phyloP scores from a whole-genome alignment of 2,888 invertebrate species.

The Hymenopus coronatus region DNA sequence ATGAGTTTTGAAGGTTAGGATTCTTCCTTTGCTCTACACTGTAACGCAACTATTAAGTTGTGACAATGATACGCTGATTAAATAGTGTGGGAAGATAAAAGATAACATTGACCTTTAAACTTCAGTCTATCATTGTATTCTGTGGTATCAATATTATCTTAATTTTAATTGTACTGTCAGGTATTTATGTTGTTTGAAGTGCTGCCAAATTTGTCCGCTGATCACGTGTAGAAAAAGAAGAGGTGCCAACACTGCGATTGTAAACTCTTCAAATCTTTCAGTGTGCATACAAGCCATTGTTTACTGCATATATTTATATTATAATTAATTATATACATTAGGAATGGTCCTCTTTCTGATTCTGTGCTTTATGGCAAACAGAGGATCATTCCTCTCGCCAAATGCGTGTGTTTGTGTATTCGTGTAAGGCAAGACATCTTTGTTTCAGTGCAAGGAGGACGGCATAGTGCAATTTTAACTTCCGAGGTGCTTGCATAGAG shows the following conservation, averaged over 20 bases:
- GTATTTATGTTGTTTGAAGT: not conserved
- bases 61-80: not conserved
- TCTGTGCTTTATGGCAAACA: too few species aligned
- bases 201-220: not conserved
- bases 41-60: not conserved
- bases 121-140: not conserved
- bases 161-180: too few species aligned
- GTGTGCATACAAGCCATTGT: too few species aligned
- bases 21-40: not conserved
- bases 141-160: not conserved
- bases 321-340: too few species aligned
- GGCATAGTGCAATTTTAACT: not conserved
- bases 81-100: not conserved
- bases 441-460: not conserved
- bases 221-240: not conserved
- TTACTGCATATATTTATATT: too few species aligned
- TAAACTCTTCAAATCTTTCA: not conserved
- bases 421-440: not conserved
- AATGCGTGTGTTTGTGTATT: too few species aligned
- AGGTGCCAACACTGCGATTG: not conserved
- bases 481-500: not conserved
- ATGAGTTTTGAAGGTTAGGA: not conserved
- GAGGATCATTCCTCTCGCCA: too few species aligned
- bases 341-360: too few species aligned
- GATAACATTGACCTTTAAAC: not conserved